phyloP scores from a whole-genome alignment of 2,888 invertebrate genomes.

The Lepidocyrtoides sp. region DNA sequence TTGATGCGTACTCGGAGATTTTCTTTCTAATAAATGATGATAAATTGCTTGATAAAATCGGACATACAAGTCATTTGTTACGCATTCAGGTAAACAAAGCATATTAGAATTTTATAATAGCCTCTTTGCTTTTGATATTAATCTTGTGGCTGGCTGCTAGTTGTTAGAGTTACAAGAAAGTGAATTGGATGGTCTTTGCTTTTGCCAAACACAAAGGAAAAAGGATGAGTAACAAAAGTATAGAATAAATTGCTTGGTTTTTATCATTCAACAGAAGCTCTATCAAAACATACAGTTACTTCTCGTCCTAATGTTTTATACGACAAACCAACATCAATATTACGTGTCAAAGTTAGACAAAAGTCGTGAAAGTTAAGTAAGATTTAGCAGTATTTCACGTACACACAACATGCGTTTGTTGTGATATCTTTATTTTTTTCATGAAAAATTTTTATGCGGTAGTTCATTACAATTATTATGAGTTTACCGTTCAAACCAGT shows the following conservation, averaged over 20 bases:
- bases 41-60: constrained; percentile 29
- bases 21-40: constrained; percentile 25
- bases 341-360: background rate
- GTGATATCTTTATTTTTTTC: background rate
- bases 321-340: background rate
- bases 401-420: too few relatives aligned
- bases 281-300: background rate
- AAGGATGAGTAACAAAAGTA: constrained; percentile 11
- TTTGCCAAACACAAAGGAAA: background rate
- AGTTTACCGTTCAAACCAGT: background rate
- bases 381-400: too few relatives aligned
- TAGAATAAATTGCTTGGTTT: constrained; percentile 1
- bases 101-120: background rate
- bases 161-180: background rate
- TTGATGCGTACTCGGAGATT: constrained; percentile 31
- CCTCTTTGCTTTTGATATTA: background rate
- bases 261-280: background rate
- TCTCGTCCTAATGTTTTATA: background rate
- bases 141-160: background rate
- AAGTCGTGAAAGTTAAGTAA: background rate
- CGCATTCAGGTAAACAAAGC: background rate
- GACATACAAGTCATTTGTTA: constrained; percentile 31
- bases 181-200: background rate
- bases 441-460: background rate
- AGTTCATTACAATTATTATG: background rate